Evolutionary conservation across 2,797 vertebrate species (phyloP), one percentile per base, ranked within the genome.

Genomic region (Rhinatrema bivittatum): DNA sequence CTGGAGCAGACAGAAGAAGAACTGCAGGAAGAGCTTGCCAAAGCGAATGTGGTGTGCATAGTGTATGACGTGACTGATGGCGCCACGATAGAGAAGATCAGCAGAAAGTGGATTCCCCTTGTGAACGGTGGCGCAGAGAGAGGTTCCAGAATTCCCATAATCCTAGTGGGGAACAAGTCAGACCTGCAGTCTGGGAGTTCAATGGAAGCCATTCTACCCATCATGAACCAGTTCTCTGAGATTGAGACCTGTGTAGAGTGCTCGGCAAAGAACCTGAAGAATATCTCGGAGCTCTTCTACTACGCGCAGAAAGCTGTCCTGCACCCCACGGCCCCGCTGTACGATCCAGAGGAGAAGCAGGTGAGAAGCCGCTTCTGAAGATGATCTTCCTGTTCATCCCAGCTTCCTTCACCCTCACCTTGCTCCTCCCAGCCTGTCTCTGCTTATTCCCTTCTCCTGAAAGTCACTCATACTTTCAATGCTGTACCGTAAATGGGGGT

Each of bases 171-270:
- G 42, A 99, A 99, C 72, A 99, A 99, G 65, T 95, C 95, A 0
- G 96, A 99, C 56, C 79, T 99, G 45, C 89, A 92, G 34, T 60
- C 85, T 2, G 91, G 93, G 4, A 94, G 94, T 75, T 93, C 94
- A 21, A 97, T 99, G 92, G 96, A 98, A 33, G 83, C 90, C 29
- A 97, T 98, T 46, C 78, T 98, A 41, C 95, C 96, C 42, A 95
- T 99, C 61, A 99, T 99, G 96, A 98, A 94, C 80, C 93, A 94
- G 76, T 99, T 97, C 67, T 94, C 94, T 0, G 96, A 99, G 78
- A 97, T 99, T 0, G 96, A 99, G 80, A 98, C 96, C 2, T 98
- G 94, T 0, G 95, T 99, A 14, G 94, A 99, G 96, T 99, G 96
- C 63, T 99, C 96, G 1, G 96, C 96, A 16, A 96, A 93, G 74